phyloP scores from a whole-genome alignment of 1,140 invertebrate genomes.

The Calliphora vicina region DNA sequence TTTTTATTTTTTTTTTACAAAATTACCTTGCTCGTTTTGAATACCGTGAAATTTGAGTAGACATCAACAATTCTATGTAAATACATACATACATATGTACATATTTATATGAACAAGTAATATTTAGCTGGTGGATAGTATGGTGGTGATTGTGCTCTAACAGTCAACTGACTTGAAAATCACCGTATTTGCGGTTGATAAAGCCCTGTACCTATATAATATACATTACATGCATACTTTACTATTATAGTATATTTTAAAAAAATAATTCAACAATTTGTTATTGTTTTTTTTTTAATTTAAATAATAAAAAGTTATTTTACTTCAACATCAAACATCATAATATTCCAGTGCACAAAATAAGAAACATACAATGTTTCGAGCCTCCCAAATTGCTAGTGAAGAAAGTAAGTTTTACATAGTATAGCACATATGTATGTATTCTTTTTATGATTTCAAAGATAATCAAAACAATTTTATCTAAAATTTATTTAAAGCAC shows the following conservation, averaged over 20 bases:
- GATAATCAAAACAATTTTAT: too few species aligned
- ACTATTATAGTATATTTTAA: neutral
- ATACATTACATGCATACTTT: neutral
- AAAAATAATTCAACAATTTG: neutral
- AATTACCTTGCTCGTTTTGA: neutral
- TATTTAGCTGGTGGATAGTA: too few species aligned
- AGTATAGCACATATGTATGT: neutral
- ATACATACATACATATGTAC: neutral
- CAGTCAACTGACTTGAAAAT: neutral
- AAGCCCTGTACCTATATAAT: neutral
- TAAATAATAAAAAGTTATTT: too few species aligned
- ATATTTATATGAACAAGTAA: too few species aligned
- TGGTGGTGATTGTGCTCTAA: neutral
- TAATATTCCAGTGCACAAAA: neutral
- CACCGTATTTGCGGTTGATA: neutral
- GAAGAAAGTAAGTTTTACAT: constrained; percentile 55
- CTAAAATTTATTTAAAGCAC: constrained; percentile 41
- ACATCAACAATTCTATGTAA: neutral
- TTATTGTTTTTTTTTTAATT: neutral
- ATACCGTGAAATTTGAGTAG: constrained; percentile 16
- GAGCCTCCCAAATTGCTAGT: constrained; percentile 57
- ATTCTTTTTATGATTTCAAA: too few species aligned
- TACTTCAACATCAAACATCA: neutral
- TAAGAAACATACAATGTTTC: constrained; percentile 46
- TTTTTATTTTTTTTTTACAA: neutral